Evolutionary conservation across 2,113 vertebrate species (phyloP).

Genomic region (Phalacrocorax brasilianus): DNA sequence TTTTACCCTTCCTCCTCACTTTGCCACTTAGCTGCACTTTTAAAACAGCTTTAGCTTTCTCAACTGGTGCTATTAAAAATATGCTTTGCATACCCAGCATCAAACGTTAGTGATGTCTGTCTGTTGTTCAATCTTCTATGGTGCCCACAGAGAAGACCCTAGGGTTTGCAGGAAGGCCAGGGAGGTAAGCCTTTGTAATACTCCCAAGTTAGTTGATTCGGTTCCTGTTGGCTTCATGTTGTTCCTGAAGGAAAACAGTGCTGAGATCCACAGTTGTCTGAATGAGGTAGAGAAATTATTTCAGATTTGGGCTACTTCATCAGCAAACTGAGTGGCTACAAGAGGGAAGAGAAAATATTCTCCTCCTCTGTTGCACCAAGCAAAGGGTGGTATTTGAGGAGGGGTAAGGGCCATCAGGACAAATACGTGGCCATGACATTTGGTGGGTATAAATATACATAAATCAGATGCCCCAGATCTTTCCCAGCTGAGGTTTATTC

Average conservation of each 20-base stretch:
- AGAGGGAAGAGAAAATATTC: neutral
- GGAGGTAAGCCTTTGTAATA: neutral
- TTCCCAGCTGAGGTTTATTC: slow-evolving; percentile 1
- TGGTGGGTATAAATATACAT: neutral
- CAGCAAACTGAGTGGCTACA: neutral
- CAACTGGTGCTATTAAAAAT: neutral
- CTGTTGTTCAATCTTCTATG: neutral
- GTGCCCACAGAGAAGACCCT: neutral
- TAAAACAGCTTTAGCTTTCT: neutral
- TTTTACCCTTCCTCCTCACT: neutral
- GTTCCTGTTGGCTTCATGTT: neutral
- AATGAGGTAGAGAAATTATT: neutral
- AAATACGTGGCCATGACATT: neutral
- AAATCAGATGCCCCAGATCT: neutral
- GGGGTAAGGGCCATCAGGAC: neutral
- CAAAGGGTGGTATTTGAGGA: neutral
- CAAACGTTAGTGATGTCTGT: neutral
- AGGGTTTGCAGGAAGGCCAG: neutral
- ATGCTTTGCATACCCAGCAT: neutral
- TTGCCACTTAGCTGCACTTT: neutral
- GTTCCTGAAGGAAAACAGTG: neutral
- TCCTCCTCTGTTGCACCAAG: neutral
- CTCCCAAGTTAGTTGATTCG: neutral
- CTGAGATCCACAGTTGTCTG: neutral
- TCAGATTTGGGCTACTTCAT: neutral